Conservation (phyloP, 2,797 vertebrate species). For the Aulostomus chinensis region DNA sequence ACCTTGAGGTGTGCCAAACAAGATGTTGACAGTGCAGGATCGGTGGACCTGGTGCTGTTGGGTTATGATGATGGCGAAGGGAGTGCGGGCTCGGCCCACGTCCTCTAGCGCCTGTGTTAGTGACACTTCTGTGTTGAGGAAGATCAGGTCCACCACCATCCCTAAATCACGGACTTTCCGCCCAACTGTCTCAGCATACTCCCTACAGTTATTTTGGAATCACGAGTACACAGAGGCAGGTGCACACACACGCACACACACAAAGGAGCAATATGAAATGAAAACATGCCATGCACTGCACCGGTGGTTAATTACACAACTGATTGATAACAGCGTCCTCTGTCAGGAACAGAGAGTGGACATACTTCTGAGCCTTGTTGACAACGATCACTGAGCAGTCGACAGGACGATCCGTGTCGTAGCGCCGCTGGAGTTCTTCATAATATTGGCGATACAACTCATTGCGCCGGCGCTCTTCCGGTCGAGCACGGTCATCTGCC, state of each 20-base stretch:
- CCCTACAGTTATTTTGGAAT: constrained; percentile 78
- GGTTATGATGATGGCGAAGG: constrained; percentile 97
- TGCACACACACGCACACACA: constrained; percentile 16
- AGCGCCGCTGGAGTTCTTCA: constrained; percentile 94
- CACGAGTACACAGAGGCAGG: constrained; percentile 9
- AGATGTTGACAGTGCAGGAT: constrained; percentile 98
- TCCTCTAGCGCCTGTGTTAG: constrained; percentile 96
- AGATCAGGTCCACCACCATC: constrained; percentile 99
- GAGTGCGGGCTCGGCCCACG: constrained; percentile 93
- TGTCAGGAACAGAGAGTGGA: constrained; percentile 18
- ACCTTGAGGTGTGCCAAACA: constrained; percentile 98
- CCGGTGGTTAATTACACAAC: too few relatives aligned
- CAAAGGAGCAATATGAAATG: constrained; percentile 50
- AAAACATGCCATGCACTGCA: constrained; percentile 25
- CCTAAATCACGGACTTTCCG: constrained; percentile 94
- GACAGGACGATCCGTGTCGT: constrained; percentile 91
- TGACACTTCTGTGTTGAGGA: constrained; percentile 98
- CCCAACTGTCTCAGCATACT: constrained; percentile 96
- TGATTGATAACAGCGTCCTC: too few relatives aligned
- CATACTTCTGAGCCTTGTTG: constrained; percentile 97
- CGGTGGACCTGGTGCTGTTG: constrained; percentile 97
- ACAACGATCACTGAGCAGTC: constrained; percentile 98
- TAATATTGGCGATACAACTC: constrained; percentile 96
- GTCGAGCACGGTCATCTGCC: constrained; percentile 83
- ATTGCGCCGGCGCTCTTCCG: constrained; percentile 90